Evolutionary conservation across 2,888 invertebrate genomes (phyloP), one percentile per base, ranked within the genome.

Genomic region (Macaria liturata): DNA sequence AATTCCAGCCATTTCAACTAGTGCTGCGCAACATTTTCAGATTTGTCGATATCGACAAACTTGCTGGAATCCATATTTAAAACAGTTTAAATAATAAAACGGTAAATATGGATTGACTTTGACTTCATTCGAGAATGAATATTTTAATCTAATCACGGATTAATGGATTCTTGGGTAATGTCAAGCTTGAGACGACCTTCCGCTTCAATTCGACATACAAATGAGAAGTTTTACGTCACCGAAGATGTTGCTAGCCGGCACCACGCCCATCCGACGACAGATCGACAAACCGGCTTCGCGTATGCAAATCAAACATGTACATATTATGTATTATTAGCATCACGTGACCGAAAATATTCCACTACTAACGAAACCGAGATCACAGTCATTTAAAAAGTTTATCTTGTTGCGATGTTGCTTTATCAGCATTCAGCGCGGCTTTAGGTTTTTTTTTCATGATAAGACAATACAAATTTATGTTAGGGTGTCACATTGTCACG

Each of bases 391-490:
- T 67, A 68, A 59, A 64, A 71, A 70, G 65, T 65, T 77, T 84
- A 88, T 88, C 86, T 87, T 78, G 89, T 91, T 86, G 82, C 86
- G 75, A 81, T 68, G 82, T 70, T 66, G 65, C 61, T 67, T 75
- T 86, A 86, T 87, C 84, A 75, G 70, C 70, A 68, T 73, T 72
- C 74, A 78, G 73, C 66, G 73, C 70, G 72, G 76, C 71, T 80
- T 80, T 77, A 80, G 74, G 77, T 76, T 74, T 76, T 74, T 77
- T 42, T 80, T 81, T 81, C 71, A 71, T 79, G 91, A 91, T 90
- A 90, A 90, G 84, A 86, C 84, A 85, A 84, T 86, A 85, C 83
- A 84, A 87, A 91, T 88, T 86, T 90, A 88, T 91, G 88, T 88
- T 85, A 90, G 81, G 86, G 83, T 91, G 86, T 85, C 88, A 86